Base-by-base conservation (phyloP, 2,113 vertebrate species). In the Talpa occidentalis region DNA sequence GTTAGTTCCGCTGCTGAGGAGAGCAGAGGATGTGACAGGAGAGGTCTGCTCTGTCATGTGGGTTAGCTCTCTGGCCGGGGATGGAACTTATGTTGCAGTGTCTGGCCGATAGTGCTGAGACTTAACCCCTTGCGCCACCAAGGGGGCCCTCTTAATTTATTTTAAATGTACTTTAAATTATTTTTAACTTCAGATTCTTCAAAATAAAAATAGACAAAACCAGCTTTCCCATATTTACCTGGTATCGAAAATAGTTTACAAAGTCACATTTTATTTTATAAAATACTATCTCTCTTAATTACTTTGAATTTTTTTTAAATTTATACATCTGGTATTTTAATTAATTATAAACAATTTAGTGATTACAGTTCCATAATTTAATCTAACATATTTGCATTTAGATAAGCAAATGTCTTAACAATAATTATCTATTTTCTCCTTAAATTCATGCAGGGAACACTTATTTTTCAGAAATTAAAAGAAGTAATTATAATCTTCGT, bases 191-290 rank as follows among this genome's bases (percentile, higher is more conserved):
- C 5, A 91, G 0, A 3, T 93, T 76, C 8, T 69, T 81, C 42
- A 90, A 47, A 74, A 64, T 80, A 67, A 84, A 62, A 66, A 88
- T 66, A 30, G 10, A 80, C 42, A 49, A 84, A 79, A 30, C 2
- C 10, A 85, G 42, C 1, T 42, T 87, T 83, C 15, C 14, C 24
- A 69, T 62, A 67, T 73, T 95, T 79, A n/a, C 0, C 2, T 74
- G 5, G 6, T 28, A 52, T 19, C 76, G 10, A 84, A 88, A 64
- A 47, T 35, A 74, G 44, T 60, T 77, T 32, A n/a, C 3, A 78
- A 62, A 69, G 32, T 64, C 9, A 79, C 32, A 70, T 70, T 91
- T 92, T 69, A 47, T 90, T 87, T 94, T n/a, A 74, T 26, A 64
- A 49, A n/a, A 64, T 1, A 12, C 2, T 56, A 6, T n/a, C 26